Base-by-base conservation (phyloP, 2,113 vertebrate species). In the Bambusicola thoracicus region DNA sequence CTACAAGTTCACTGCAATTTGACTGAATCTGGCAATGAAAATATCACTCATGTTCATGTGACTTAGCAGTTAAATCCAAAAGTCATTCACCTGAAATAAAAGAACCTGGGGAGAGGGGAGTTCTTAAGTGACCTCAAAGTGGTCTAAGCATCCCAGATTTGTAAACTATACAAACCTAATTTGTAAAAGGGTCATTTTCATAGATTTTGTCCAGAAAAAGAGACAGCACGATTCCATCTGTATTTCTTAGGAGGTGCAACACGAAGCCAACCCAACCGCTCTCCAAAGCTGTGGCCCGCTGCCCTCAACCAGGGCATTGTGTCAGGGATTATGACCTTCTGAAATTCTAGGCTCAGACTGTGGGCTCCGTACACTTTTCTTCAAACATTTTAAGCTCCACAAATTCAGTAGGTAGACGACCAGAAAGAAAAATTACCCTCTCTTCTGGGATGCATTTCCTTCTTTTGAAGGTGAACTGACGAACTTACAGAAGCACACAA, bases 21-120 rank as follows among this genome's bases (percentile, higher is more conserved):
- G 25, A 68, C 13, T 69, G 21, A 79, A 56, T 76, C 20, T 83
- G 36, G 43, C 30, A 88, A 73, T 15, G 29, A 92, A 88, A 91
- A 56, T 25, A 67, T 32, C 30, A 51, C 7, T 4, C 21, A n/a
- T 1, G 0, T 53, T 89, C 48, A 87, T 79, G 53, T 34, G 16
- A 89, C 22, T 51, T 67, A 85, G 27, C 7, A 75, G n/a, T 19
- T 41, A 80, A 89, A 89, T 65, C 27, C 53, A 51, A 82, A 36
- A 61, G 65, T 43, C 17, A 51, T 25, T 61, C 44, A 73, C 7
- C 8, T 21, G 3, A 44, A 80, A 17, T 51, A 12, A 24, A 48
- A 49, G 48, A 49, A 49, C 6, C 48, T 14, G 48, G 48, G 24
- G 48, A 25, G 12, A 7, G 22, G 30, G 29, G 30, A 2, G 15